phyloP scores from a whole-genome alignment of 1,140 invertebrate genomes.

The Heliconius nattereri region DNA sequence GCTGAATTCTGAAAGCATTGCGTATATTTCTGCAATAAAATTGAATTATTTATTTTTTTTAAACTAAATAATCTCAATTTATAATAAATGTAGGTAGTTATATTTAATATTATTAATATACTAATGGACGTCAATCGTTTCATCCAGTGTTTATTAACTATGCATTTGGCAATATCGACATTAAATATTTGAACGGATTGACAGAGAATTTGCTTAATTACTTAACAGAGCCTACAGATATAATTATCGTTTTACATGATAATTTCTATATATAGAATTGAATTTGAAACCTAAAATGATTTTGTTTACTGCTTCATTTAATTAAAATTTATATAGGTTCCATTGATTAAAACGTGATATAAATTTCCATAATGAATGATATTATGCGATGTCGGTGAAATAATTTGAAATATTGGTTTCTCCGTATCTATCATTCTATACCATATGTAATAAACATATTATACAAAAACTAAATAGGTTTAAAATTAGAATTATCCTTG shows the following conservation, averaged over 20 bases:
- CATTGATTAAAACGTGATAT: too few species aligned
- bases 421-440: not conserved
- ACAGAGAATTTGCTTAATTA: conserved; percentile 24
- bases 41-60: too few species aligned
- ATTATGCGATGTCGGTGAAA: too few species aligned
- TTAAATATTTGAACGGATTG: conserved; percentile 31
- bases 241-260: not conserved
- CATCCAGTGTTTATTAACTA: conserved; percentile 23
- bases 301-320: not conserved
- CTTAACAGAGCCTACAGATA: conserved; percentile 8
- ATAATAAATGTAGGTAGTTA: not conserved
- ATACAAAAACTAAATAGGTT: too few species aligned
- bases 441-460: not conserved
- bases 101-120: not conserved
- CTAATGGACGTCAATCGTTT: conserved; percentile 26
- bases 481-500: too few species aligned
- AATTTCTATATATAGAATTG: not conserved
- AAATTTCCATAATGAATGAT: too few species aligned
- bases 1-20: too few species aligned
- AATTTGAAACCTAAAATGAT: not conserved
- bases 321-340: not conserved
- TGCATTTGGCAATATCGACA: conserved; percentile 18
- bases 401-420: not conserved
- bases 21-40: too few species aligned
- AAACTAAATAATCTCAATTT: not conserved